Base-by-base conservation (phyloP, 2,888 invertebrate genomes). In the Thecocarcelia acutangulata region DNA sequence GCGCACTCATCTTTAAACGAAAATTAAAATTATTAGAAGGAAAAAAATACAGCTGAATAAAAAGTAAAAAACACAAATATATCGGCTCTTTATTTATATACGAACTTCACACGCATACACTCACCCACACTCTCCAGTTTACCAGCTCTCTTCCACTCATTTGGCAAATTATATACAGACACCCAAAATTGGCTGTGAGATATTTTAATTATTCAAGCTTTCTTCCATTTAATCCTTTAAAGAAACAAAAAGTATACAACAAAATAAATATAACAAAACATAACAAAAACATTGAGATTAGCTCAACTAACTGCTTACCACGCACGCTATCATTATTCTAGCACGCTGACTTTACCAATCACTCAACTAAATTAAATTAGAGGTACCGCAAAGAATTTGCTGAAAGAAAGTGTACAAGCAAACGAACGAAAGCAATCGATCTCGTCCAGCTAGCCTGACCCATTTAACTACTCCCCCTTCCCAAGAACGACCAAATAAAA, bases 151-250 rank as follows among this genome's bases (percentile, higher is more conserved):
- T 68, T 73, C 61, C 76, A 68, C 72, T 72, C 72, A 78, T 59
- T 59, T 24, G 52, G 72, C 78, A 72, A 72, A 68, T 64, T 42
- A 74, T 69, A 75, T 72, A 72, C 70, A 70, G 76, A 72, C 81
- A 77, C 56, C 42, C 40, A 44, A 21, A 68, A 73, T 68, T 63
- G 48, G 75, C 75, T 76, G 70, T 80, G 76, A 77, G 70, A 80
- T 46, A 58, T 54, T 52, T 54, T 21, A 58, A 44, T 69, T 48
- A 33, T 42, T 44, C 63, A 73, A 72, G 73, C 81, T 77, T 78
- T 76, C 81, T 81, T 81, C 76, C 81, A 81, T 81, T 80, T 75
- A 40, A 54, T 28, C 61, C 21, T 61, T 37, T 46, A 37, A 54
- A 33, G 33, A 28, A 8, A 68, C 1, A 54, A 40, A 63, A 13